These are phyloP conservation scores for Gadus chalcogrammus DNA, from an alignment of 2,113 vertebrate genomes.

Conservation along the genomic window DNA sequence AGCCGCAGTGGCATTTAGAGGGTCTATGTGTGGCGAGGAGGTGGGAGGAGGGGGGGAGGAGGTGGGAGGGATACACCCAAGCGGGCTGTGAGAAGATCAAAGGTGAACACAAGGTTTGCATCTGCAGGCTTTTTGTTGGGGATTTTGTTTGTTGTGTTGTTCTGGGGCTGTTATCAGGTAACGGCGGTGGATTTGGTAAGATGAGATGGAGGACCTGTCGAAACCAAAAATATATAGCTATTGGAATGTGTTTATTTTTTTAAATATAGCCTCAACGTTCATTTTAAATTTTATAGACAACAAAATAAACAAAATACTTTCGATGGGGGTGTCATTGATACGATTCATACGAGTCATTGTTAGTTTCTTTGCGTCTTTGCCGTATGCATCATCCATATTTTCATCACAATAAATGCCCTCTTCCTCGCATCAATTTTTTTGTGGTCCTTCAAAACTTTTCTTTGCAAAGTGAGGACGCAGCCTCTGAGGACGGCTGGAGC, in stretches of 20 bases:
- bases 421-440: constrained; percentile 27
- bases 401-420: neutral
- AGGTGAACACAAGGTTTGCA: constrained; percentile 16
- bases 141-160: constrained; percentile 22
- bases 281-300: too few relatives aligned
- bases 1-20: constrained; percentile 58
- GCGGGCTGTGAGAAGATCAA: constrained; percentile 25
- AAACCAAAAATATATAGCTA: neutral
- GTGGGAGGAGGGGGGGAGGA: constrained; percentile 9
- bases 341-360: neutral
- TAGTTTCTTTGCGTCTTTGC: neutral
- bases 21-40: constrained; percentile 26
- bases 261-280: neutral
- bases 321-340: neutral
- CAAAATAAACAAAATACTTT: too few relatives aligned
- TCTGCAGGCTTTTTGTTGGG: neutral
- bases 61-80: constrained; percentile 37
- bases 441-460: constrained; percentile 59
- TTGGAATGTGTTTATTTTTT: neutral
- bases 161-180: neutral
- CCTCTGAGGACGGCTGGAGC: constrained; percentile 46
- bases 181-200: neutral
- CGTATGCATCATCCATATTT: neutral
- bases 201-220: too few relatives aligned
- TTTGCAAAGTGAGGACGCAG: constrained; percentile 3